These are phyloP conservation scores for Drosophila santomea DNA, from an alignment of 1,140 invertebrate genomes.

Conservation along the genomic window DNA sequence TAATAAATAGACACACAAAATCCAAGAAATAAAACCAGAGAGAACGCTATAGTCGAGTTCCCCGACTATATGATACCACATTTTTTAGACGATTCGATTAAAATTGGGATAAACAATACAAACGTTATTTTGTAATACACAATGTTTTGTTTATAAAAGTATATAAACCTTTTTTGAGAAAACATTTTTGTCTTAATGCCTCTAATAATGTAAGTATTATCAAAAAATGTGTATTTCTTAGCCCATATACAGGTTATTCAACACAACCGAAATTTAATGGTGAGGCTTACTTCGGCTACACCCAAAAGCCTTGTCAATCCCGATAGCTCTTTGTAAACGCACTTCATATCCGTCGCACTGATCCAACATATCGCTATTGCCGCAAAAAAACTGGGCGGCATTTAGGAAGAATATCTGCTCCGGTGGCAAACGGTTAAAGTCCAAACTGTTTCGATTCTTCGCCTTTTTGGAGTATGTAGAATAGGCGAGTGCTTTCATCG, in stretches of 20 bases:
- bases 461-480: conserved; percentile 34
- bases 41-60: no score
- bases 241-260: no score
- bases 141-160: no score
- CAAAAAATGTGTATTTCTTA: no score
- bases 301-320: conserved; percentile 32
- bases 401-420: conserved; percentile 68
- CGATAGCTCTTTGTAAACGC: conserved; percentile 45
- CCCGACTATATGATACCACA: no score
- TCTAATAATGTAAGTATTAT: not conserved
- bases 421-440: conserved; percentile 30
- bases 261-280: conserved; percentile 53
- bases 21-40: no score
- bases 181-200: no score
- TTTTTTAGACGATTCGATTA: no score
- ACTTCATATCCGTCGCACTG: no score
- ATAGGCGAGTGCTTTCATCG: conserved; percentile 59
- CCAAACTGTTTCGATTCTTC: conserved; percentile 5
- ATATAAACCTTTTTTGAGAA: not conserved
- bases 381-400: conserved; percentile 71
- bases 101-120: no score
- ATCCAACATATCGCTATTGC: not conserved
- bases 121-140: no score
- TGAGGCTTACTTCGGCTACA: conserved; percentile 35
- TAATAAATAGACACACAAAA: no score